Evolutionary conservation across 2,113 vertebrate species (phyloP), one percentile per base, ranked within the genome.

Genomic region (Setophaga coronata): DNA sequence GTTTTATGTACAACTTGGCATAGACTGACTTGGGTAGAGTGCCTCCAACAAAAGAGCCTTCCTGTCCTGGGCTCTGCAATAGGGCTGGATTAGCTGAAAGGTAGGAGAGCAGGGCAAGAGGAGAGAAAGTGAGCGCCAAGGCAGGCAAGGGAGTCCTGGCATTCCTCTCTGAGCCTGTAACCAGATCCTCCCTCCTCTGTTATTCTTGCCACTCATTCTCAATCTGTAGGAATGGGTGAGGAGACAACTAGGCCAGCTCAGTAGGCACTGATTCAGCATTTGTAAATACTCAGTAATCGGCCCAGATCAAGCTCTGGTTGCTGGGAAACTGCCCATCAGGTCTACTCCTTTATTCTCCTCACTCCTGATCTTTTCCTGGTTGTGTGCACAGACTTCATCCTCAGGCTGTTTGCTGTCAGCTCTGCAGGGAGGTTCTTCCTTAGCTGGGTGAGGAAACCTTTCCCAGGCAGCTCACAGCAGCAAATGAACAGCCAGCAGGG

Each of bases 161-260:
- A 82, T 91, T 89, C 81, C 82, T 72, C 70, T 89, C 82, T n/a
- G 20, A 96, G 73, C 24, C 28, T 81, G 76, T 91, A 94, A 91
- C 26, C 58, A 76, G 74, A 85, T 89, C 81, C 70, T 91, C 84
- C 69, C 34, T 86, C 38, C 54, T 60, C 70, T 90, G 58, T 87
- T 91, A 79, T 50, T 79, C 70, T 94, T 84, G 82, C 87, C 70
- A 87, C 38, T 95, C 48, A 57, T 76, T 82, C 62, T 78, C 80
- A 26, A 71, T 45, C 87, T 66, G 25, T 61, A 85, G 74, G 54
- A 94, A 77, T 12, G 69, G 66, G 62, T 88, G 73, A 85, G 42
- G 65, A 91, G 61, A 87, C 62, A 90, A 42, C n/a, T 57, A 90
- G 78, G 61, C 77, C 93, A 87, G 79, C 25, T 87, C 50, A 45